These are phyloP conservation scores for Keiferia lycopersicella DNA, from an alignment of 2,888 invertebrate genomes.

Conservation along the genomic window DNA sequence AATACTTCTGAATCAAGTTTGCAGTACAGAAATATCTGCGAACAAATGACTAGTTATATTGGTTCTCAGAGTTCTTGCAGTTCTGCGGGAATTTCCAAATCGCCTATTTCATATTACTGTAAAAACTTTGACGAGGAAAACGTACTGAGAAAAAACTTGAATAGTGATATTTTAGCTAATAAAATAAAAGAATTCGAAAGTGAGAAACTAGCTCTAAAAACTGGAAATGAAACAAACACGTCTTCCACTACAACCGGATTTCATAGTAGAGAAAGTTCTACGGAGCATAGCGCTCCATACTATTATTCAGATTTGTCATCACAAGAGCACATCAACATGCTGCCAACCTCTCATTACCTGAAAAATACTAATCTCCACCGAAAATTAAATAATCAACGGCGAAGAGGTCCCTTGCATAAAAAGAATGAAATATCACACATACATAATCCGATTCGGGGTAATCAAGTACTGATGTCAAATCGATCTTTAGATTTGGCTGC, in stretches of 20 bases:
- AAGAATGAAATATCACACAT: slow-evolving; percentile 87
- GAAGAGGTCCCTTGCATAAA: slow-evolving; percentile 81
- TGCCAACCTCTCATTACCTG: slow-evolving; percentile 70
- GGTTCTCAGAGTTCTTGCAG: slow-evolving; percentile 66
- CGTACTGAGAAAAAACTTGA: slow-evolving; percentile 67
- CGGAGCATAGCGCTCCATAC: slow-evolving; percentile 89
- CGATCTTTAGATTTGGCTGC: slow-evolving; percentile 77
- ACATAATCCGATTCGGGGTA: slow-evolving; percentile 84
- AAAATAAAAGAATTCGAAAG: slow-evolving; percentile 74
- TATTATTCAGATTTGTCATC: slow-evolving; percentile 90
- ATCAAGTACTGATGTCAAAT: slow-evolving; percentile 58
- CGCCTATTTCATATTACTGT: slow-evolving; percentile 75
- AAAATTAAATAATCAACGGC: slow-evolving; percentile 87
- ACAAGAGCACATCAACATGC: slow-evolving; percentile 74
- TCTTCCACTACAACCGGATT: slow-evolving; percentile 72
- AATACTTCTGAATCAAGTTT: slow-evolving; percentile 41
- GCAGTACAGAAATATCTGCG: slow-evolving; percentile 49
- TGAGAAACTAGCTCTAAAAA: slow-evolving; percentile 61
- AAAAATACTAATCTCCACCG: slow-evolving; percentile 77
- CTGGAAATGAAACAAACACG: slow-evolving; percentile 57
- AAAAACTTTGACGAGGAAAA: slow-evolving; percentile 69
- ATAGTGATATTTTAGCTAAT: slow-evolving; percentile 62
- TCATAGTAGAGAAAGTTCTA: slow-evolving; percentile 83
- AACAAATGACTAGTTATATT: slow-evolving; percentile 57
- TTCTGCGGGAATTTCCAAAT: slow-evolving; percentile 59